Evolutionary conservation across 1,140 invertebrate genomes (phyloP), one percentile per base, ranked within the genome.

Genomic region (Sycophaga agraensis): DNA sequence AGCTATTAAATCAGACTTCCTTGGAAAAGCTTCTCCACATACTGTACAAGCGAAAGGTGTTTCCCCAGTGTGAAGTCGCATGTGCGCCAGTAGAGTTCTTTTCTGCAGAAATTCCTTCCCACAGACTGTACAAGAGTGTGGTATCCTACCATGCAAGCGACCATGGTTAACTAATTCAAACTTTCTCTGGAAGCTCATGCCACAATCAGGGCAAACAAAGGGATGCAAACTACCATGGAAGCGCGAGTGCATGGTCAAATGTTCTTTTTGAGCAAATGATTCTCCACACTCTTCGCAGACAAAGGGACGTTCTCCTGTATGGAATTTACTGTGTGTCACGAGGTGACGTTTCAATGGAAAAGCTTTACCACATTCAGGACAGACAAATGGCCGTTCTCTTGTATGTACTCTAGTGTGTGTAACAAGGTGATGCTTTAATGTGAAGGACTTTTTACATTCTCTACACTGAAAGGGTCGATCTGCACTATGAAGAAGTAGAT

Each of bases 261-360:
- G 87, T 75, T 89, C 90, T 78, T 92, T 90, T 69, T 91, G 88
- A 5, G 89, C 90, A 77, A 95, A 95, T 39, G 91, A 92, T 74
- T 95, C 93, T 16, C 91, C 91, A 77, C 93, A 95, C 62, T 92
- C 87, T 68, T 88, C 87, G 77, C 93, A 95, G 35, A 92, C 89
- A 76, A 87, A 95, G 5, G 93, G 92, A 64, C 92, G 82, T 73
- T 93, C 90, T 14, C 92, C 92, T 51, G 89, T 93, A 79, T 95
- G 93, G 73, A 91, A 91, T 80, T 92, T 91, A 77, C 86, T 88
- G 77, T 93, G 91, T 40, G 90, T 91, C 12, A 91, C 90, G n/a
- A 93, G 79, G 68, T 91, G 90, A 57, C 90, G 84, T 74, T 91
- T 91, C 17, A 91, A 77, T 0, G 90, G 89, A 78, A 94, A 94